Percentiles rank a stretch among this genome's conserved stretches.
phyloP scores from a whole-genome alignment of 1,140 invertebrate species.

The Tetramorium alpestre region DNA sequence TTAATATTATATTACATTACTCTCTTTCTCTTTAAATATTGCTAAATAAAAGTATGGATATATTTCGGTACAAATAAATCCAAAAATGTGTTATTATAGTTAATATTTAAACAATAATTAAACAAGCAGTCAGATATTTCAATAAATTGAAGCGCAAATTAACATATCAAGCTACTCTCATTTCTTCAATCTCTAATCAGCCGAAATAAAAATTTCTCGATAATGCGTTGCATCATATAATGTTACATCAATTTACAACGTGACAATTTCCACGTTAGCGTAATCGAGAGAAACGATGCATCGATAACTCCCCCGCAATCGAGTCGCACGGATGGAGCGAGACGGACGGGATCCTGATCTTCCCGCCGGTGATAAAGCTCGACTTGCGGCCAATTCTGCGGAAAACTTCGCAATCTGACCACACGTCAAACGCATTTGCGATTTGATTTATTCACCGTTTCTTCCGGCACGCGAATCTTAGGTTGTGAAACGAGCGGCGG shows the following conservation, averaged over 20 bases:
- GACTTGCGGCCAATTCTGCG: conserved; percentile 60
- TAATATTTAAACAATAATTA: background rate
- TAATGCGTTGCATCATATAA: background rate
- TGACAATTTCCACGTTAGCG: conserved; percentile 11
- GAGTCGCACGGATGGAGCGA: background rate
- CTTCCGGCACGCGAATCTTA: conserved; percentile 31
- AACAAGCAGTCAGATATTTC: background rate
- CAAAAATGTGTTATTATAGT: background rate
- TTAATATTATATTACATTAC: background rate
- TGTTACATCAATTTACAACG: background rate
- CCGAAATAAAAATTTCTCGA: conserved; percentile 10
- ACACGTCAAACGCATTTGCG: conserved; percentile 65
- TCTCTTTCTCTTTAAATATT: background rate
- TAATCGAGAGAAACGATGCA: conserved; percentile 10
- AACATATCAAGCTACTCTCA: background rate
- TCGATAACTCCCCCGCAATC: conserved; percentile 14
- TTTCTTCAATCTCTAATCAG: background rate
- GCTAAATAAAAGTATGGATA: background rate
- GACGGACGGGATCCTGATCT: conserved; percentile 36
- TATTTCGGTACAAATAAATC: background rate
- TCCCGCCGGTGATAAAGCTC: conserved; percentile 49
- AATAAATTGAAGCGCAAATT: background rate
- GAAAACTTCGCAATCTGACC: conserved; percentile 70
- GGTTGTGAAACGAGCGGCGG: conserved; percentile 1
- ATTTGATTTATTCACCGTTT: conserved; percentile 69